These are phyloP conservation scores for Deroptyus accipitrinus DNA, from an alignment of 2,113 vertebrate genomes.

Conservation along the genomic window DNA sequence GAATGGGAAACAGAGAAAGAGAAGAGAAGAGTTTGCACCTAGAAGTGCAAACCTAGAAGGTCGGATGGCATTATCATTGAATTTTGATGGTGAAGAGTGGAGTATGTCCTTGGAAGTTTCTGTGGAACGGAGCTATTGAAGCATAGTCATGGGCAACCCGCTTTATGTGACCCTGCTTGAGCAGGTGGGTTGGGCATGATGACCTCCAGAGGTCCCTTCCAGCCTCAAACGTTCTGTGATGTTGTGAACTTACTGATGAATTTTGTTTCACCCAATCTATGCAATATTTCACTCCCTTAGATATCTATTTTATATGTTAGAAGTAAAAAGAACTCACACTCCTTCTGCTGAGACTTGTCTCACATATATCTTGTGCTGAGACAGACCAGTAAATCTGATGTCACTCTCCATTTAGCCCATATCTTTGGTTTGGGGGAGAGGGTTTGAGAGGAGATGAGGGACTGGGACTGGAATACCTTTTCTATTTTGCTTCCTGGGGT, in stretches of 20 bases:
- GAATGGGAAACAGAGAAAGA: not conserved
- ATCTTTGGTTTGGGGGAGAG: not conserved
- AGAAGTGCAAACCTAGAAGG: not conserved
- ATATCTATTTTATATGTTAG: not conserved
- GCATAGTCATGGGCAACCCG: not conserved
- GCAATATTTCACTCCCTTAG: not conserved
- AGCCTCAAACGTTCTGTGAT: not conserved
- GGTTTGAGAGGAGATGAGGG: not conserved
- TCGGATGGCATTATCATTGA: not conserved
- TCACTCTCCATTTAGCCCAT: not conserved
- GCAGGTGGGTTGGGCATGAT: not conserved
- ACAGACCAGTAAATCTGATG: not conserved
- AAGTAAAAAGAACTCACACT: not conserved
- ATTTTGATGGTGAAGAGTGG: not conserved
- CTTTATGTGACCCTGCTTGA: not conserved
- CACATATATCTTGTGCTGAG: not conserved
- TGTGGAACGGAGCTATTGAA: not conserved
- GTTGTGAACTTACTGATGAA: not conserved
- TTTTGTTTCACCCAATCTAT: fast-evolving
- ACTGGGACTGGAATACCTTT: not conserved
- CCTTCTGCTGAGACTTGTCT: not conserved
- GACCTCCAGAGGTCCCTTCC: not conserved
- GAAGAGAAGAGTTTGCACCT: not conserved
- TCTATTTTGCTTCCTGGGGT: not conserved
- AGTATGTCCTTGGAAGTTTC: not conserved